A percentile compares a stretch with the other conserved stretches of the same genome.
Evolutionary conservation across 2,888 invertebrate species (phyloP).

Genomic region (Drosophila mayaguana): DNA sequence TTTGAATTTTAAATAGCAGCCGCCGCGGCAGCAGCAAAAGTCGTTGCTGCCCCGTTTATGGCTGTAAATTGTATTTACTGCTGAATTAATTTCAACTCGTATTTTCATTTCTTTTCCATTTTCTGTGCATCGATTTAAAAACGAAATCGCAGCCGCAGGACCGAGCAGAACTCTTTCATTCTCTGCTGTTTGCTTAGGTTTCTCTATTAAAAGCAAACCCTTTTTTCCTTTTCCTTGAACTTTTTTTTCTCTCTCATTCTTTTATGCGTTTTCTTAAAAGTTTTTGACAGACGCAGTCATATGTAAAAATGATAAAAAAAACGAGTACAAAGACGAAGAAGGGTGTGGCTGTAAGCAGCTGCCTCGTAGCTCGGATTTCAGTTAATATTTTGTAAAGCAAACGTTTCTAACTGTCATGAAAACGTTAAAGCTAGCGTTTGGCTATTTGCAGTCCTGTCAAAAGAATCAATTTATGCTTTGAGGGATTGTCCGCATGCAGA

Average conservation of each 20-base stretch:
- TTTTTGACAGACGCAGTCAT: conserved; percentile 75
- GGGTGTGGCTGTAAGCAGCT: conserved; percentile 71
- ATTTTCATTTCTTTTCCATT: conserved; percentile 56
- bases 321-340: conserved; percentile 10
- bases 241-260: conserved; percentile 14
- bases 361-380: conserved; percentile 68
- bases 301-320: conserved; percentile 57
- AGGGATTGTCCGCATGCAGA: conserved; percentile 37
- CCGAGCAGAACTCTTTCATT: conserved; percentile 1
- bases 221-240: conserved; percentile 14
- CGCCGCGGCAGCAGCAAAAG: conserved; percentile 32
- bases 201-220: conserved; percentile 49
- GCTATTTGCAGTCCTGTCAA: conserved; percentile 10
- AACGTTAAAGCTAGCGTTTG: background rate
- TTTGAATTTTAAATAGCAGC: conserved; percentile 78
- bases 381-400: conserved; percentile 30
- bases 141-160: conserved; percentile 27
- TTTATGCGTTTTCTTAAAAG: conserved; percentile 55
- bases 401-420: conserved; percentile 18
- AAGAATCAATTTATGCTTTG: conserved; percentile 54
- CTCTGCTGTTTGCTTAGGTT: conserved; percentile 60
- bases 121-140: conserved; percentile 44
- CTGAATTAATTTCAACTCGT: conserved; percentile 76
- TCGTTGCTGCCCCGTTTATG: conserved; percentile 30
- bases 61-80: conserved; percentile 76